phyloP scores from a whole-genome alignment of 2,113 vertebrate genomes.

The Mus spicilegus region DNA sequence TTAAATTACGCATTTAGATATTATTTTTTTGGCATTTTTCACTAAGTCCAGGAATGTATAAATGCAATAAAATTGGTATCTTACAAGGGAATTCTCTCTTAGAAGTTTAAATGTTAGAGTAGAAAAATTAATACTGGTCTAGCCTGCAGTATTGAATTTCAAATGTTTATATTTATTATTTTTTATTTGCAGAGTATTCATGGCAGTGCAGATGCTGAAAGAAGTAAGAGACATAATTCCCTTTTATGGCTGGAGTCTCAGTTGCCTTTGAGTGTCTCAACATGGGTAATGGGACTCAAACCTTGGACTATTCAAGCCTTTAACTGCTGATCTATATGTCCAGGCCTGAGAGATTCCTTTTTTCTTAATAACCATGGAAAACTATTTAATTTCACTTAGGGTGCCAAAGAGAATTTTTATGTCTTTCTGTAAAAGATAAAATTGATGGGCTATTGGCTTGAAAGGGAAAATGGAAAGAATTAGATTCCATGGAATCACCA shows the following conservation, averaged over 20 bases:
- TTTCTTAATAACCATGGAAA: conserved; percentile 22
- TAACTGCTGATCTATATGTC: too few species aligned
- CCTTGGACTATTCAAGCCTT: not conserved
- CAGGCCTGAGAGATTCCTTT: too few species aligned
- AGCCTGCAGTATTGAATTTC: not conserved
- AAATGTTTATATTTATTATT: not conserved
- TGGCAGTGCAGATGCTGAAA: not conserved
- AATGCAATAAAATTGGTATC: not conserved
- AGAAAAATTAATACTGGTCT: not conserved
- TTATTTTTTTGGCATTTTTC: not conserved
- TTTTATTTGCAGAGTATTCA: not conserved
- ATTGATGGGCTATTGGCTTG: not conserved
- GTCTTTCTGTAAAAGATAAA: conserved; percentile 11
- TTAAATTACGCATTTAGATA: not conserved
- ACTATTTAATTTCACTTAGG: not conserved
- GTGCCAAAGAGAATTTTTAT: not conserved
- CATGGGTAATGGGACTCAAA: not conserved
- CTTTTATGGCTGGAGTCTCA: not conserved
- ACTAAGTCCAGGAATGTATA: not conserved
- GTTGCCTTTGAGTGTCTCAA: not conserved
- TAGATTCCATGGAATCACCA: not conserved
- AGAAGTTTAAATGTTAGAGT: not conserved
- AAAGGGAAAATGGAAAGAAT: not conserved
- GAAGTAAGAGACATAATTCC: not conserved
- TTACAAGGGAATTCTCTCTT: not conserved